A percentile compares a stretch with the other conserved stretches of the same genome.
Conservation (phyloP, 2,797 vertebrate species). For the Pogonophryne albipinna region DNA sequence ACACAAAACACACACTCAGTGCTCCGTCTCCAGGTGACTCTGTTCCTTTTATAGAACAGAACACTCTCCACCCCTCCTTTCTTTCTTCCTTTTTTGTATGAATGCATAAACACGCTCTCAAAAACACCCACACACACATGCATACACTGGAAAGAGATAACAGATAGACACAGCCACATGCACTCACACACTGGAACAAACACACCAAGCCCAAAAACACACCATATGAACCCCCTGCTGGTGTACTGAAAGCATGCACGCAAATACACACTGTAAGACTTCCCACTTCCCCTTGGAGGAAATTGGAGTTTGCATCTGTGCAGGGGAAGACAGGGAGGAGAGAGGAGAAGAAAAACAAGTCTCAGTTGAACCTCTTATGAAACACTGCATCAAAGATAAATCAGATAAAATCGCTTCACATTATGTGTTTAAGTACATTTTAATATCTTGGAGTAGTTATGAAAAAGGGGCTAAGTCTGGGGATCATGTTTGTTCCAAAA, state of each 20-base stretch:
- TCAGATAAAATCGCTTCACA: conserved; percentile 31
- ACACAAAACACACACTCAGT: conserved; percentile 31
- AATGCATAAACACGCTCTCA: conserved; percentile 44
- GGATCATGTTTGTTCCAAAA: conserved; percentile 34
- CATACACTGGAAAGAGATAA: conserved; percentile 30
- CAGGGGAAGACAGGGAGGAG: conserved; percentile 23
- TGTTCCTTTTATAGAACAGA: conserved; percentile 70
- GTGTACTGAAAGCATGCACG: conserved; percentile 32
- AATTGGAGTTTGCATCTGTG: conserved; percentile 48
- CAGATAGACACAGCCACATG: conserved; percentile 35
- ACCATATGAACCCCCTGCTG: conserved; percentile 38
- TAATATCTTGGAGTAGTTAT: conserved; percentile 22
- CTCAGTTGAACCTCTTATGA: conserved; percentile 43
- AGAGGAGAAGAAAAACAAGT: conserved; percentile 14
- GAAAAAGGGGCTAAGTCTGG: conserved; percentile 22
- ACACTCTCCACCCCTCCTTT: conserved; percentile 39
- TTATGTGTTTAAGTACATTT: conserved; percentile 51
- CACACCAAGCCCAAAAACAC: conserved; percentile 27
- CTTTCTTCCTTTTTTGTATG: conserved; percentile 54
- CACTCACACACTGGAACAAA: conserved; percentile 38
- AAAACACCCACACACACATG: conserved; percentile 16
- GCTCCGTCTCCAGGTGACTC: conserved; percentile 73
- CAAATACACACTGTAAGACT: conserved; percentile 40
- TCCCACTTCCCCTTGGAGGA: conserved; percentile 47
- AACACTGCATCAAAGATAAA: conserved; percentile 50